Evolutionary conservation across 2,113 vertebrate species (phyloP), one percentile per base, ranked within the genome.

Genomic region (Indri indri): DNA sequence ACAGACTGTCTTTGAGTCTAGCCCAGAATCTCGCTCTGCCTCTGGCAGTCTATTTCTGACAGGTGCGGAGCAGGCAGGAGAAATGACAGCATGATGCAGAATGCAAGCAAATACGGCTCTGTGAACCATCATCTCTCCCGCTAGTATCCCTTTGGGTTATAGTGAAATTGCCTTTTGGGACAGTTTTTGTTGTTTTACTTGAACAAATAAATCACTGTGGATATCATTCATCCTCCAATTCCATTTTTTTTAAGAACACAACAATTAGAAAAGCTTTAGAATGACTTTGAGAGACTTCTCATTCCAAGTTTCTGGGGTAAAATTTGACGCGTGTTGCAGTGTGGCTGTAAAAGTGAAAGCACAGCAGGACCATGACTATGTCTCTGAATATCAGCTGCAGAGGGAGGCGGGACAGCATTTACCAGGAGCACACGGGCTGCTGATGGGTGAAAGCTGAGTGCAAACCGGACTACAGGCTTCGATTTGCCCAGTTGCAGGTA

Each of bases 31-130:
- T 96, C 80, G 30, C 59, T 63, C 76, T 80, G 90, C 90, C 71
- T 94, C 97, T 92, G 96, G 57, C 89, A 77, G 57, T 65, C 18
- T 18, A 86, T 40, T 91, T 95, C 86, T 81, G 94, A 89, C 96
- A 97, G 92, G 93, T 94, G 82, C 34, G 45, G 65, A 94, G 45
- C 45, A 61, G 47, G 76, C 45, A 86, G 92, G 86, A 87, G 80
- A 81, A 89, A 63, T 3, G 74, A 18, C 47, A 76, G 81, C 10
- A 16, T 50, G 66, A 2, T 25, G 8, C 27, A 88, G 34, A 84
- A 94, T 22, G 10, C 52, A 89, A 83, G 76, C 61, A 82, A 59
- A 76, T 1, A 30, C 8, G 8, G 18, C 6, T 6, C 54, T 32
- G 8, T 32, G 47, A 6, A 2, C 37, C 59, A 16, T 63, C 16